Evolutionary conservation across 1,140 invertebrate genomes (phyloP), one percentile per base, ranked within the genome.

Genomic region (Micrasema minimum): DNA sequence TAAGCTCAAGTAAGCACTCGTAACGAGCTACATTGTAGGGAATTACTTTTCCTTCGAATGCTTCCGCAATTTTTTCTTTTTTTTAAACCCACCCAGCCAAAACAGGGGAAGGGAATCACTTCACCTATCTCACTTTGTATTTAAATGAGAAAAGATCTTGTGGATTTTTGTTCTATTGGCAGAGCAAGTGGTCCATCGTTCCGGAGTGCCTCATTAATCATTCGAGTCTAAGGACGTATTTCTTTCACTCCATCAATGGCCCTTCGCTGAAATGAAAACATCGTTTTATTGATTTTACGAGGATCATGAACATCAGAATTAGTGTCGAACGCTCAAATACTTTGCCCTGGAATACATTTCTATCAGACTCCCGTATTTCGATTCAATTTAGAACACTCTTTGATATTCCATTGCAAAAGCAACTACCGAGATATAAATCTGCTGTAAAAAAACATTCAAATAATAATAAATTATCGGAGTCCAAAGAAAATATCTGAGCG

Each of bases 181-280:
- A 18, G 22, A 59, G 37, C 38, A 38, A 22, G 35, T 20, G 38
- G 35, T 59, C 41, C 22, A 11, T 46, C 43, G 45, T 64, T 64
- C 23, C 43, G 59, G 20, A 43, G 38, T 11, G 55, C 16, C 59
- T 46, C 59, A 64, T 64, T 64, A 64, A 64, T 64, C 59, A 64
- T 64, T 64, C 43, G 9, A 11, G 6, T n/a, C 22, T 31, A 35
- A 64, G 59, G 59, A 41, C 55, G 55, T 31, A 48, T 46, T 64
- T 64, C 59, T 64, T 64, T 64, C 43, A 64, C 22, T 64, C 45
- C 31, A 64, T 64, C 41, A 64, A 64, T 38, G n/a, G 59, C 59
- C 43, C 59, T 46, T 46, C 41, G 43, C 22, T 14, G 23, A 31
- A 64, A 46, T 62, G 59, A 46, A 64, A 64, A 64, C 59, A 64